Percentiles rank a stretch among this genome's conserved stretches.
Conservation (phyloP, 30 jellyfish, hydroid and myxozoan genomes). For the Nemopilema nomurai region DNA sequence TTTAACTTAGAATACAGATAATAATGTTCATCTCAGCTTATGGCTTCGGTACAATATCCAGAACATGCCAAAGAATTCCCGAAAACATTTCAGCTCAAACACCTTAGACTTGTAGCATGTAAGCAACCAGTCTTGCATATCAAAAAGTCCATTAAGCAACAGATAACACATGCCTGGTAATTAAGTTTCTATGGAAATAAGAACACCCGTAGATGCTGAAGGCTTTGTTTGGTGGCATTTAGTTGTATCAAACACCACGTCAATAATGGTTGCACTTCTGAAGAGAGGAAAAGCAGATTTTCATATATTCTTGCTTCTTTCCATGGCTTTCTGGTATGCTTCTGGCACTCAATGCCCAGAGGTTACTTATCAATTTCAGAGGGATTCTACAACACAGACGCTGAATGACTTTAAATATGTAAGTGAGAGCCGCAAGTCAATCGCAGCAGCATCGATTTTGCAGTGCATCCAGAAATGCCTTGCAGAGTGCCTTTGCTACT, state of each 20-base stretch:
- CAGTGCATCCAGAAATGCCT: constrained; percentile 28
- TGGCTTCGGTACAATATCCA: too few species aligned
- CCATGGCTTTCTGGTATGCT: not conserved
- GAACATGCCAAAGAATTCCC: too few species aligned
- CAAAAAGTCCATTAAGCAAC: too few species aligned
- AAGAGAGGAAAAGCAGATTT: not conserved
- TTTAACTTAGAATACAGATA: too few species aligned
- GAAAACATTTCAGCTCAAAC: too few species aligned
- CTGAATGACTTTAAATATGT: not conserved
- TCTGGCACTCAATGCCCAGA: not conserved
- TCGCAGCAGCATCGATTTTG: not conserved
- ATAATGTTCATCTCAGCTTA: too few species aligned
- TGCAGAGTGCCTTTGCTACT: constrained; percentile 40
- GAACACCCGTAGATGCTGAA: too few species aligned
- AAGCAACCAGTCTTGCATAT: not conserved
- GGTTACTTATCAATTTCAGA: not conserved
- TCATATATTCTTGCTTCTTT: not conserved
- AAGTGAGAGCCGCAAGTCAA: not conserved
- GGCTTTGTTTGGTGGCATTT: too few species aligned
- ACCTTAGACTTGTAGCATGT: not conserved
- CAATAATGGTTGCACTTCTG: too few species aligned
- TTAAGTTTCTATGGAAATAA: too few species aligned
- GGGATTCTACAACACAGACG: not conserved
- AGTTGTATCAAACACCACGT: too few species aligned
- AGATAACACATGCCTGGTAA: too few species aligned